phyloP scores from a whole-genome alignment of 92 coral and sea anemone species.

The Phenganax subtilis region DNA sequence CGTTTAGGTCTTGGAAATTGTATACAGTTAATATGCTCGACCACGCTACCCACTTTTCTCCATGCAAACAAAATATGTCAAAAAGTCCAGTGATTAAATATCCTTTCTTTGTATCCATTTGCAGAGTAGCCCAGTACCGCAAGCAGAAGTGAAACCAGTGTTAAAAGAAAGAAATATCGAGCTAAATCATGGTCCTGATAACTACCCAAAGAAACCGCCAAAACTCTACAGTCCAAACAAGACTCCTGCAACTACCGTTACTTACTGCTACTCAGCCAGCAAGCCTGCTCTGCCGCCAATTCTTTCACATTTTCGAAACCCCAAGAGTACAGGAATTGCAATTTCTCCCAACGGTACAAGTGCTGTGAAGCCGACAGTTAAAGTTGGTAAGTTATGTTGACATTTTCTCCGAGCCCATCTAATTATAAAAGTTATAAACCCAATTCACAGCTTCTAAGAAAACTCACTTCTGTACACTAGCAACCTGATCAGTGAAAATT shows the following conservation, averaged over 20 bases:
- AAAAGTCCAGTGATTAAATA: too few relatives aligned
- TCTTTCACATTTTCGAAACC: too few relatives aligned
- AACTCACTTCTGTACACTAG: too few relatives aligned
- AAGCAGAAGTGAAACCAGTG: conserved; percentile 13
- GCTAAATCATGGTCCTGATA: background rate
- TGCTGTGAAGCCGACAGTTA: conserved; percentile 4
- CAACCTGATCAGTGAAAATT: too few relatives aligned
- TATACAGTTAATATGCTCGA: too few relatives aligned
- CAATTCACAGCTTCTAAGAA: too few relatives aligned
- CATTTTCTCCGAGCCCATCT: too few relatives aligned
- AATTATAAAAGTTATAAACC: too few relatives aligned
- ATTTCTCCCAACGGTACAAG: background rate
- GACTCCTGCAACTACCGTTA: conserved; percentile 10
- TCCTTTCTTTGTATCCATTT: background rate
- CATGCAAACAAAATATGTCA: too few relatives aligned
- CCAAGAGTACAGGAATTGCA: background rate
- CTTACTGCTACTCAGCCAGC: conserved; percentile 30
- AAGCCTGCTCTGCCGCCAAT: conserved; percentile 16
- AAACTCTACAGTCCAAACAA: conserved; percentile 20
- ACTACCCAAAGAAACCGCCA: background rate
- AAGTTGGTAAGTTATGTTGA: background rate
- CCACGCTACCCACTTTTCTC: too few relatives aligned
- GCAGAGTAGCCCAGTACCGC: conserved; percentile 2
- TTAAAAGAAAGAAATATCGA: background rate
- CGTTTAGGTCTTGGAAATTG: too few relatives aligned